Conservation (phyloP, 2,797 vertebrate species). For the Pelobates cultripes region DNA sequence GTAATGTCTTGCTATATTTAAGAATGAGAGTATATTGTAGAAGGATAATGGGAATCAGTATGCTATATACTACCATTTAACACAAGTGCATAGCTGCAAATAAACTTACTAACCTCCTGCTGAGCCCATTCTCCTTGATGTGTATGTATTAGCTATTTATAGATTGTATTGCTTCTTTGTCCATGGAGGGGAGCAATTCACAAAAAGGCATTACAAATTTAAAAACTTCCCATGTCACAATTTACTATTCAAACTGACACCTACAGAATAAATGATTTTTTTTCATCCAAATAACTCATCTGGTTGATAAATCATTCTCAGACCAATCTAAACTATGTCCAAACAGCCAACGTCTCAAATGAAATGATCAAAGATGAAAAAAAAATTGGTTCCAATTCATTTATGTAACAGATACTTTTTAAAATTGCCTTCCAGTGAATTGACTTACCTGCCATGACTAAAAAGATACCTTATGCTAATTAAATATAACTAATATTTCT, state of each 20-base stretch:
- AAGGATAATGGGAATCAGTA: conserved; percentile 72
- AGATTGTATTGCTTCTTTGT: conserved; percentile 51
- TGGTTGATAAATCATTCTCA: too few relatives aligned
- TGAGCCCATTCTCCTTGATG: conserved; percentile 73
- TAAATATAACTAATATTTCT: conserved; percentile 69
- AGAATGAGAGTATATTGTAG: conserved; percentile 58
- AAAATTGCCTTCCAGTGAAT: conserved; percentile 60
- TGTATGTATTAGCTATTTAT: conserved; percentile 58
- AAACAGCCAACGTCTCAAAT: too few relatives aligned
- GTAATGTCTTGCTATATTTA: conserved; percentile 81
- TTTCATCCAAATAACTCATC: too few relatives aligned
- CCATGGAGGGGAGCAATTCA: conserved; percentile 62
- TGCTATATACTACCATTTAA: conserved; percentile 56
- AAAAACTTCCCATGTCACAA: not conserved
- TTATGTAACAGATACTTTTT: not conserved
- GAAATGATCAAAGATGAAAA: not conserved
- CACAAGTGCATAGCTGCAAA: conserved; percentile 53
- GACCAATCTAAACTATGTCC: too few relatives aligned
- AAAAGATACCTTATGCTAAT: conserved; percentile 33
- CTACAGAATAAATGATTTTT: not conserved
- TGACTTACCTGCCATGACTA: conserved; percentile 64
- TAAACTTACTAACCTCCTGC: conserved; percentile 54
- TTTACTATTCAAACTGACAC: not conserved
- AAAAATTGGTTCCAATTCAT: not conserved
- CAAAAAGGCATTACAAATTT: conserved; percentile 14